Evolutionary conservation across 2,797 vertebrate species (phyloP), one percentile per base, ranked within the genome.

Genomic region (Craterocephalus amniculus): DNA sequence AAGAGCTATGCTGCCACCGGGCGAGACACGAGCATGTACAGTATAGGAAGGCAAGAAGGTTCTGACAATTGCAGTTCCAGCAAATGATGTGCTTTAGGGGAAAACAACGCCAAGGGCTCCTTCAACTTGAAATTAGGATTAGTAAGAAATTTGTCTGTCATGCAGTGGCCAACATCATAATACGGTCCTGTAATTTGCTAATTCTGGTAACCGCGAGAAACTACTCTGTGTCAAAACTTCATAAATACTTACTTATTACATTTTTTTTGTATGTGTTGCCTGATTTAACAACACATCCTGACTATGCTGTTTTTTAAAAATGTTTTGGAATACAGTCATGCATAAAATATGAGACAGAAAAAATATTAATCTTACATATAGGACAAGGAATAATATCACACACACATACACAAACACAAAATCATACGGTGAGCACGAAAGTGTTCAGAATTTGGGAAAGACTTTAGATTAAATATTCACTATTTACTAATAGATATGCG

Each of bases 21-120:
- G 75, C 59, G 36, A 68, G 67, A 81, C 68, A 74, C 77, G 58
- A 71, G n/a, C n/a, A n/a, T n/a, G n/a, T 49, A 48, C 55, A 75
- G 82, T 79, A 78, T 73, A 68, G 84, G 79, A 71, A 62, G 70
- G 58, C 29, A 61, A 83, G 79, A 71, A 62, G 70, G 58, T 26
- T 58, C 63, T 49, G 68, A 35, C 60, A 64, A 76, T 74, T 70
- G 79, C 62, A 69, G 61, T 66, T 64, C 69, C 55, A 29, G 58
- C 63, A 86, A 72, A 81, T 81, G 4, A 84, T 72, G 63, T 69
- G 54, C 36, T 80, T 79, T 63, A 54, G 31, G 40, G 35, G n/a
- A 22, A 59, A 61, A 71, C 32, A 63, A 49, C 18, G 26, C 71
- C 54, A 24, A 68, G 70, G 40, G 24, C 8, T 74, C 36, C 31